Evolutionary conservation across 2,888 invertebrate genomes (phyloP), one percentile per base, ranked within the genome.

Genomic region (Drosophila antonietae): DNA sequence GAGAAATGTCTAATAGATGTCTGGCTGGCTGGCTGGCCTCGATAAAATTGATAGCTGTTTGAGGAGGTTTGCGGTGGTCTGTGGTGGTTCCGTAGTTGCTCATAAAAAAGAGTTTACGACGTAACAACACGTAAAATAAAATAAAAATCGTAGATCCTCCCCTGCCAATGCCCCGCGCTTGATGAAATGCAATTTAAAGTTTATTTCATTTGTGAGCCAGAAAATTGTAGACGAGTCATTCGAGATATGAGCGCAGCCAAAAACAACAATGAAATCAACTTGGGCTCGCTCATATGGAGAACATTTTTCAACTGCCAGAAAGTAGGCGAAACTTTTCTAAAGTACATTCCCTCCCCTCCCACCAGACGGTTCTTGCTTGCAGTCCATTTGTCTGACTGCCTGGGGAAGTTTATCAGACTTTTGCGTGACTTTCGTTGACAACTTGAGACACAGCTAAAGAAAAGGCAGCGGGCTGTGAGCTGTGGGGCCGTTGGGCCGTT

Each of bases 351-450:
- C 39, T 3, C 8, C 14, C 1, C 20, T 5, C 2, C 8, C 4
- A n/a, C 2, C 28, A 12, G 20, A 41, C 9, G 2, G 15, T 39
- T 37, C 37, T 14, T 23, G 15, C 46, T 14, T 49, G 55, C 53
- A 79, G 79, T 74, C 74, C 77, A 76, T 80, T 78, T 81, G 88
- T 84, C 88, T 84, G 85, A 65, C 79, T 73, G 76, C 78, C 73
- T 47, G 58, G 77, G 78, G 72, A 89, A 89, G 90, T 86, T 86
- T 89, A 75, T 89, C 90, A 89, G 86, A 88, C 88, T 87, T 83
- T 83, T 77, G 71, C 77, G 78, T 81, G 87, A 90, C 88, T 88
- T 79, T 75, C 79, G 90, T 75, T 90, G 90, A 90, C 90, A 85
- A 79, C 76, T 81, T 80, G 74, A 74, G 76, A 62, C 74, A 74